These are phyloP conservation scores for Pitangus sulphuratus DNA, from an alignment of 2,797 vertebrate genomes.

Conservation along the genomic window DNA sequence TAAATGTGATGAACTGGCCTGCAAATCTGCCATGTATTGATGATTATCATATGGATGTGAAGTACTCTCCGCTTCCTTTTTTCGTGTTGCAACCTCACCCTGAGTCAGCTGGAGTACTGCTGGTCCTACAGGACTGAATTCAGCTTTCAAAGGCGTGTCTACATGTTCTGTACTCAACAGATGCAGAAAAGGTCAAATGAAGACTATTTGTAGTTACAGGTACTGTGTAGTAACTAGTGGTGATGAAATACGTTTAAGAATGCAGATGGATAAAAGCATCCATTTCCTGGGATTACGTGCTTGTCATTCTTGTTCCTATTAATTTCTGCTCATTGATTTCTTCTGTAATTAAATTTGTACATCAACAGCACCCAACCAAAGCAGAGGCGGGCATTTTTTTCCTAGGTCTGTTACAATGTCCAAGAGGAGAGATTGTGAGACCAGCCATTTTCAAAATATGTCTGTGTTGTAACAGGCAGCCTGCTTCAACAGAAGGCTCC, in stretches of 20 bases:
- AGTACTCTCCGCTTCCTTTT: neutral
- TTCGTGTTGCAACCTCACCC: neutral
- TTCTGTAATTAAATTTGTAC: neutral
- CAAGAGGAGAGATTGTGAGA: neutral
- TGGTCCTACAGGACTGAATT: neutral
- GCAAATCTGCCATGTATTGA: neutral
- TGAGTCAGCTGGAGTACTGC: neutral
- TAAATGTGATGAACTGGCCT: neutral
- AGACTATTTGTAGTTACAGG: neutral
- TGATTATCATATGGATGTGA: neutral
- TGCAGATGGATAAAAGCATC: neutral
- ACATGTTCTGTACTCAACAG: neutral
- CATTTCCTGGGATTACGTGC: neutral
- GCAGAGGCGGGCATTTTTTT: neutral
- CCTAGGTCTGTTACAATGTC: neutral
- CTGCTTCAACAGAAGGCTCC: neutral
- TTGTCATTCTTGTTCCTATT: neutral
- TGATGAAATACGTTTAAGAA: neutral
- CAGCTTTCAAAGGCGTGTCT: neutral
- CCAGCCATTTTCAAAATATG: neutral
- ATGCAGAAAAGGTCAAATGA: neutral
- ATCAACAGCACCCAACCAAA: neutral
- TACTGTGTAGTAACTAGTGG: neutral
- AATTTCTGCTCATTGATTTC: constrained; percentile 5
- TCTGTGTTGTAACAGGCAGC: neutral